phyloP scores from a whole-genome alignment of 2,113 vertebrate species.

The Malaclemys terrapin region DNA sequence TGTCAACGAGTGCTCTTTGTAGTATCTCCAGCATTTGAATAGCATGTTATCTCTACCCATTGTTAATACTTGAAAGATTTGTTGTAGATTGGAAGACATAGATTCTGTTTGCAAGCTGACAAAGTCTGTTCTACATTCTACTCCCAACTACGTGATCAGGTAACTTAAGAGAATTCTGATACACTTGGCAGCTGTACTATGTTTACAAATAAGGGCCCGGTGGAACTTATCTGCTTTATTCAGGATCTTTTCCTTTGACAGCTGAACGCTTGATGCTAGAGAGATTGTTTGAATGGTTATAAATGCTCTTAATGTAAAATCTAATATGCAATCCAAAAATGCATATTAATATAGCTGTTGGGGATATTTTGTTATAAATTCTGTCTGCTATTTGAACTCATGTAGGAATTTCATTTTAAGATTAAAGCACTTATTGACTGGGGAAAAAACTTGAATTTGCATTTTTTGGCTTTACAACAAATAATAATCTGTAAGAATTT shows the following conservation, averaged over 20 bases:
- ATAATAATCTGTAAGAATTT: background rate
- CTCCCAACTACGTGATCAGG: slow-evolving; percentile 66
- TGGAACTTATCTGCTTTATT: slow-evolving; percentile 55
- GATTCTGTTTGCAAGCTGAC: slow-evolving; percentile 57
- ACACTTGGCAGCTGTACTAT: slow-evolving; percentile 54
- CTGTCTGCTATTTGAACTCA: background rate
- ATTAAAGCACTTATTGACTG: slow-evolving; percentile 3
- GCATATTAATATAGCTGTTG: slow-evolving; percentile 14
- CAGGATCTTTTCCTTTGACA: slow-evolving; percentile 63
- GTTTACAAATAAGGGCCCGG: slow-evolving; percentile 71
- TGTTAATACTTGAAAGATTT: slow-evolving; percentile 51
- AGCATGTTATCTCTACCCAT: slow-evolving; percentile 38
- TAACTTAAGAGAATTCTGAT: slow-evolving; percentile 49
- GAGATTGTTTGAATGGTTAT: slow-evolving; percentile 16
- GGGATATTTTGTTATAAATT: background rate
- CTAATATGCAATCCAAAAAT: slow-evolving; percentile 28
- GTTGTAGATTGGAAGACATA: background rate
- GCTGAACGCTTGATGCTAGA: slow-evolving; percentile 35
- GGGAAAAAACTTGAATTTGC: background rate
- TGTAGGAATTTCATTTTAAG: slow-evolving; percentile 5
- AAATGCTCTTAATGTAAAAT: slow-evolving; percentile 40
- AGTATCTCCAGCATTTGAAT: slow-evolving; percentile 32
- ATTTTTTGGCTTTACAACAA: background rate
- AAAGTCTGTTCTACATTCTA: slow-evolving; percentile 63
- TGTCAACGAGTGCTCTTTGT: background rate